Evolutionary conservation across 2,888 invertebrate species (phyloP).

Genomic region (Lamproptera curius): DNA sequence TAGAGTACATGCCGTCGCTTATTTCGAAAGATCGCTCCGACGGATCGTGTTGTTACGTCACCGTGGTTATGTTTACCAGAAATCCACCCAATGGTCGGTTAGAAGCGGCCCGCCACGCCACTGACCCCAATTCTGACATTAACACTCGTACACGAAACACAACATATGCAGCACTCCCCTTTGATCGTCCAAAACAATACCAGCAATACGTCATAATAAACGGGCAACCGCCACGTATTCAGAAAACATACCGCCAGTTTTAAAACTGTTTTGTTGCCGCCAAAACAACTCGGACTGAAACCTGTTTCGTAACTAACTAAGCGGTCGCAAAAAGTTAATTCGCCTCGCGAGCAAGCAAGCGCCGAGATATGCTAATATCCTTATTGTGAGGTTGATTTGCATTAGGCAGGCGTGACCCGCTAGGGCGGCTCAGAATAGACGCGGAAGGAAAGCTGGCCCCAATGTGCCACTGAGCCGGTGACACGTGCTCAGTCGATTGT

Average conservation of each 20-base stretch:
- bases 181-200: constrained; percentile 28
- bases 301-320: constrained; percentile 31
- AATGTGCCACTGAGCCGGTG: constrained; percentile 46
- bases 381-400: constrained; percentile 63
- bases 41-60: constrained; percentile 55
- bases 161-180: constrained; percentile 26
- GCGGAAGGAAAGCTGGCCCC: constrained; percentile 71
- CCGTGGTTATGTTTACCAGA: constrained; percentile 57
- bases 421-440: constrained; percentile 65
- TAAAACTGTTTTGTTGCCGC: no score
- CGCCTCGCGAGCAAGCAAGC: constrained; percentile 28
- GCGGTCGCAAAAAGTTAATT: constrained; percentile 34
- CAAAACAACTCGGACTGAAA: neutral
- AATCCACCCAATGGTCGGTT: constrained; percentile 54
- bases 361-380: constrained; percentile 53
- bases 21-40: constrained; percentile 57
- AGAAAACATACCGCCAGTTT: no score
- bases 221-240: no score
- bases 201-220: no score
- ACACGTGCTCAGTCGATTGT: constrained; percentile 50
- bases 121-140: constrained; percentile 67
- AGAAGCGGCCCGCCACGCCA: constrained; percentile 57
- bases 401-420: constrained; percentile 61
- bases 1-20: constrained; percentile 39
- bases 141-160: constrained; percentile 36